Conservation (phyloP, 2,888 invertebrate species). For the Itoplectis maculator region DNA sequence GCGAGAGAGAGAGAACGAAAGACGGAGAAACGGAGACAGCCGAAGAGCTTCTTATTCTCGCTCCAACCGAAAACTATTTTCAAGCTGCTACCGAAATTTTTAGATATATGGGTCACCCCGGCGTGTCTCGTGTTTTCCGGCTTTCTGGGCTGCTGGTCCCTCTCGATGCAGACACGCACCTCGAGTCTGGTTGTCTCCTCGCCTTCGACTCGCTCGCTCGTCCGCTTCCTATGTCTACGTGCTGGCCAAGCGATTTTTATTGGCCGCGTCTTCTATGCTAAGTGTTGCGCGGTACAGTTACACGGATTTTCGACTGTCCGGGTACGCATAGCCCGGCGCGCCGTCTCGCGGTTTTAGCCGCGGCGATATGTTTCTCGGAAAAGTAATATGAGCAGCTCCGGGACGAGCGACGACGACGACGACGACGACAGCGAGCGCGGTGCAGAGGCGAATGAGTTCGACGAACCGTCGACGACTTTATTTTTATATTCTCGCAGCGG, state of each 20-base stretch:
- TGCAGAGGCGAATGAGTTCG: slow-evolving; percentile 58
- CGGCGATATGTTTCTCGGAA: slow-evolving; percentile 61
- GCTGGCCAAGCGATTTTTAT: too few relatives aligned
- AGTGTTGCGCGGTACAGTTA: not conserved
- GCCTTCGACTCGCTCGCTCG: not conserved
- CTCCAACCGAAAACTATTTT: slow-evolving; percentile 77
- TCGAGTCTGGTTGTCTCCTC: slow-evolving; percentile 14
- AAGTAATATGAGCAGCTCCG: slow-evolving; percentile 48
- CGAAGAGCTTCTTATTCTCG: slow-evolving; percentile 19
- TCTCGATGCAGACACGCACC: not conserved
- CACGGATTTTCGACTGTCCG: not conserved
- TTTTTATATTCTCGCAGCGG: slow-evolving; percentile 62
- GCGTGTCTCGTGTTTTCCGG: not conserved
- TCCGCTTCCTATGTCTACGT: not conserved
- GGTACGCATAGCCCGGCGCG: not conserved
- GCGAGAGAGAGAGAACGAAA: slow-evolving; percentile 19
- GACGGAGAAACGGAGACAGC: not conserved
- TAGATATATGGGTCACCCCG: slow-evolving; percentile 82
- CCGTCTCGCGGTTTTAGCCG: slow-evolving; percentile 32
- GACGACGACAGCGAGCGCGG: not conserved
- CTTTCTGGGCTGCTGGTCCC: not conserved
- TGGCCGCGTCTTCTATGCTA: too few relatives aligned
- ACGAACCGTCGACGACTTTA: slow-evolving; percentile 64
- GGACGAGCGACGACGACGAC: slow-evolving; percentile 29
- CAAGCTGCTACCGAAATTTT: slow-evolving; percentile 77